A percentile compares a stretch with the other conserved stretches of the same genome.
phyloP scores from a whole-genome alignment of 2,888 invertebrate species.

The Clitarchus hookeri region DNA sequence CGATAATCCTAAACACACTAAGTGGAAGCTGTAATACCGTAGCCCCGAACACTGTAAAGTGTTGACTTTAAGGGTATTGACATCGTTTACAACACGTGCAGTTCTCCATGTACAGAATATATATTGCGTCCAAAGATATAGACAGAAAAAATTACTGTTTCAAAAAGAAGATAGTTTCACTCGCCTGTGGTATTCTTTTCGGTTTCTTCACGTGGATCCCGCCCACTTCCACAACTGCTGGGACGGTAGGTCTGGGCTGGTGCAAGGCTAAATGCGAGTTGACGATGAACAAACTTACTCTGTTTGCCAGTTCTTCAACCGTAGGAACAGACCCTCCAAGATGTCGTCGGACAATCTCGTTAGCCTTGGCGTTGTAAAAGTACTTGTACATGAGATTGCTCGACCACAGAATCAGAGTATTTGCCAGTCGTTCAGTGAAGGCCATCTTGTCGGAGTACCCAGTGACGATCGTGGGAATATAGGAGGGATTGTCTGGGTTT shows the following conservation, averaged over 20 bases:
- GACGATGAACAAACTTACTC: constrained; percentile 31
- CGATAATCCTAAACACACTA: too few relatives aligned
- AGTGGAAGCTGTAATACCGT: too few relatives aligned
- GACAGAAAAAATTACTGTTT: too few relatives aligned
- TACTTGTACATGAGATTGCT: constrained; percentile 20
- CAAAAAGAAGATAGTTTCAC: not conserved
- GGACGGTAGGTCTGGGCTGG: constrained; percentile 31
- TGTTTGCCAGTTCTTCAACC: constrained; percentile 29
- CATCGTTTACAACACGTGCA: too few relatives aligned
- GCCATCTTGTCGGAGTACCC: constrained; percentile 46
- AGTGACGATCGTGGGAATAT: constrained; percentile 55
- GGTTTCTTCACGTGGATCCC: constrained; percentile 31
- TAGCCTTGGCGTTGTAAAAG: constrained; percentile 23
- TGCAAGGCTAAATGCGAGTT: constrained; percentile 32
- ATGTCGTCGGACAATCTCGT: constrained; percentile 28
- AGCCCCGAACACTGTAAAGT: too few relatives aligned
- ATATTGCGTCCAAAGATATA: too few relatives aligned
- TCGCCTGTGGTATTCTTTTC: constrained; percentile 40
- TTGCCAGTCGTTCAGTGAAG: constrained; percentile 31
- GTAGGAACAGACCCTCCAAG: constrained; percentile 30
- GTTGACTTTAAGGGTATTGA: too few relatives aligned
- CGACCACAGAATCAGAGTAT: constrained; percentile 20
- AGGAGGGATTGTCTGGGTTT: constrained; percentile 63
- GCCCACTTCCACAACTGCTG: constrained; percentile 35
- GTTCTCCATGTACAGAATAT: too few relatives aligned